Base-by-base conservation (phyloP, 2,888 invertebrate species). In the Eupithecia centaureata region DNA sequence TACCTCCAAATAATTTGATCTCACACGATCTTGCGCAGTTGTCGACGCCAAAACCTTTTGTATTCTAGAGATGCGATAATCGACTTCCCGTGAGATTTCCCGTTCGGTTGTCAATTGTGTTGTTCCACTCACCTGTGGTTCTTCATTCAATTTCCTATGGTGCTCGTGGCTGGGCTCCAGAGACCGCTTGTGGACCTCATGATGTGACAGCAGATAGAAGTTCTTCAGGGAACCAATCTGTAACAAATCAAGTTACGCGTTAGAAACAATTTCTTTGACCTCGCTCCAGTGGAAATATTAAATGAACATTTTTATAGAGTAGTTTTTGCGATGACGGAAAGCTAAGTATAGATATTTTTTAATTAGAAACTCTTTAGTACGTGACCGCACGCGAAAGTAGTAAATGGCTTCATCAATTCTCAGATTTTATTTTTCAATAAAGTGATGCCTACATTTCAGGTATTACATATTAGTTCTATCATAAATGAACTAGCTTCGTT, bases 151-250 rank as follows among this genome's bases (percentile, higher is more conserved):
- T 80, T 95, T 95, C 83, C 94, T 92, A 86, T 98, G 97, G 91
- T 98, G 97, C 79, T 95, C 95, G 78, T 95, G 95, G 88, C 96
- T 97, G 70, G 95, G 95, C 76, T 95, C 95, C 63, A 96, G 89
- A 13, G 98, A 98, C 74, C 99, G 94, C 90, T 98, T 98, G 85
- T 96, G 95, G 68, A 99, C 94, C 79, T 95, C 96, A 76, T 96
- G 95, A 89, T 98, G 98, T 82, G 97, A 96, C 86, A 98, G 95
- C 80, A 98, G 94, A 87, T 97, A 99, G 91, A 96, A 98, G 79
- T 96, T 95, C 83, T 96, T 96, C 84, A 99, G 94, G 71, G 97
- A 95, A 73, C 98, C 98, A 86, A 99, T 97, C 98, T 99, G 95
- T 69, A 96, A 96, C 82, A 94, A 90, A 84, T 82, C 8, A 28